Evolutionary conservation across 2,113 vertebrate genomes (phyloP).

Genomic region (Illadopsis cleaveri): DNA sequence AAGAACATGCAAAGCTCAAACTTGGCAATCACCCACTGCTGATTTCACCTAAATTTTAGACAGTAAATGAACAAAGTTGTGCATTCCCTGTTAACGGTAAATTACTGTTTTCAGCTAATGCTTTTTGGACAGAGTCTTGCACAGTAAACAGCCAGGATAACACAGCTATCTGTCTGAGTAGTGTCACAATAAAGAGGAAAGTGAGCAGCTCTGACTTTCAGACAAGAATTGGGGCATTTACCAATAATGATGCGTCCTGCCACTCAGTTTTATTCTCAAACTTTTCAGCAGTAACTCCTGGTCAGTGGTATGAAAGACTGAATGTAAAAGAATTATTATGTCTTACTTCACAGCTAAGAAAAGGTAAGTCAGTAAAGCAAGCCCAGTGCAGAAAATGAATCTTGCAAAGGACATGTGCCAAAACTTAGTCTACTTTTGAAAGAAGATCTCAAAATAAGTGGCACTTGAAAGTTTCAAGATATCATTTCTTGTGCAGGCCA

Average conservation of each 20-base stretch:
- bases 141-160: not conserved
- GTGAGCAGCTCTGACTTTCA: not conserved
- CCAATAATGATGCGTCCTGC: not conserved
- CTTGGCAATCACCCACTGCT: not conserved
- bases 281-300: not conserved
- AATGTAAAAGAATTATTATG: not conserved
- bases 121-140: not conserved
- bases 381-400: not conserved
- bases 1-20: not conserved
- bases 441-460: not conserved
- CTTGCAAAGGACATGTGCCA: not conserved
- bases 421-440: not conserved
- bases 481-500: not conserved
- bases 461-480: not conserved
- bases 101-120: not conserved
- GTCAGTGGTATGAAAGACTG: not conserved
- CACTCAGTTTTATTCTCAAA: not conserved
- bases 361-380: not conserved
- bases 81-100: not conserved
- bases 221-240: not conserved
- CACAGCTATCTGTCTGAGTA: not conserved
- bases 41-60: not conserved
- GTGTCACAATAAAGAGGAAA: not conserved
- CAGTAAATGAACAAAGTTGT: not conserved
- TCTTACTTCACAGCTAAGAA: not conserved